phyloP scores from a whole-genome alignment of 2,797 vertebrate genomes.

The Schizopygopsis malacanthus region DNA sequence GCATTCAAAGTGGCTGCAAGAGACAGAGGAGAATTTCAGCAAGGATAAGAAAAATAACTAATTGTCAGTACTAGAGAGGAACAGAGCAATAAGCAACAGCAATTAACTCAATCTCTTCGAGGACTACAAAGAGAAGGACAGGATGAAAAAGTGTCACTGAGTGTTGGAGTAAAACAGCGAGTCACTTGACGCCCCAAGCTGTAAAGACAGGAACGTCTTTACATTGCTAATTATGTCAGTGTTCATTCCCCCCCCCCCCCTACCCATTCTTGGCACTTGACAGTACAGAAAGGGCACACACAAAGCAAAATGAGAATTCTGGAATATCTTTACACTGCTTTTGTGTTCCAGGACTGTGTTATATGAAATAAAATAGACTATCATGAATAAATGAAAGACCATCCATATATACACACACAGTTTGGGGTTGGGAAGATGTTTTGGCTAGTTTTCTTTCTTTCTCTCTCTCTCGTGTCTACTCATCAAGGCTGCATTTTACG shows the following conservation, averaged over 20 bases:
- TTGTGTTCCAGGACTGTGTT: constrained; percentile 67
- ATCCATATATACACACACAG: constrained; percentile 45
- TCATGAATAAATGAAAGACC: constrained; percentile 65
- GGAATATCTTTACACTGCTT: constrained; percentile 39
- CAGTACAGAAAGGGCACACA: constrained; percentile 66
- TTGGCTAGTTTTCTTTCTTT: background rate
- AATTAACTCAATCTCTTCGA: constrained; percentile 52
- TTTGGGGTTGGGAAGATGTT: background rate
- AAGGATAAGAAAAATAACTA: constrained; percentile 24
- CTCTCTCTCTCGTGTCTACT: background rate
- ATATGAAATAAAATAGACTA: constrained; percentile 59
- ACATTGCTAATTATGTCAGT: constrained; percentile 64
- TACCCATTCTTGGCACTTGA: constrained; percentile 49
- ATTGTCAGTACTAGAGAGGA: constrained; percentile 41
- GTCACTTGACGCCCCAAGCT: constrained; percentile 23
- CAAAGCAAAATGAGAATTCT: constrained; percentile 56
- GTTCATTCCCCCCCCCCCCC: background rate
- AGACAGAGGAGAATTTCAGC: constrained; percentile 43
- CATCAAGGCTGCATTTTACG: background rate
- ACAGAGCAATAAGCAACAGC: constrained; percentile 33
- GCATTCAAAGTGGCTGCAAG: constrained; percentile 43
- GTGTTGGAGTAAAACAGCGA: constrained; percentile 35
- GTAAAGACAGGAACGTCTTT: constrained; percentile 41
- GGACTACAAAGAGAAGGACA: constrained; percentile 42
- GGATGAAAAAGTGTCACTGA: constrained; percentile 33